Conservation (phyloP, 2,113 vertebrate species). For the cat (Felis catus) region DNA sequence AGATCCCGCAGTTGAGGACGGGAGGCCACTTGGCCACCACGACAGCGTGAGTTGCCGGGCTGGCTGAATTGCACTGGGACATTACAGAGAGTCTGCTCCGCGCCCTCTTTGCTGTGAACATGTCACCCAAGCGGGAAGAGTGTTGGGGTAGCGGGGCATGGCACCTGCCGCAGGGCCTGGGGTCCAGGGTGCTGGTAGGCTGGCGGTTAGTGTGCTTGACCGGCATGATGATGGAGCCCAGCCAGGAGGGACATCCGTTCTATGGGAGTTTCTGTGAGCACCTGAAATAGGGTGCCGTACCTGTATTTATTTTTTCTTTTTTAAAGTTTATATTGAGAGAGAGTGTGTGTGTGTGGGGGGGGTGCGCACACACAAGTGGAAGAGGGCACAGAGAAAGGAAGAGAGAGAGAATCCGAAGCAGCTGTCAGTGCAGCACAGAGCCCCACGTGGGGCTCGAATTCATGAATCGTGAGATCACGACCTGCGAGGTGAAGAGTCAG, state of each 20-base stretch:
- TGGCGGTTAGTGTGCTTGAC: not conserved
- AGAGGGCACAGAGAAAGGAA: too few relatives aligned
- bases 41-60: fast-evolving
- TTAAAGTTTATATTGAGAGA: too few relatives aligned
- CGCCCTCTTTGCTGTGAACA: not conserved
- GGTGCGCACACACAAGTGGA: too few relatives aligned
- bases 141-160: not conserved
- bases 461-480: too few relatives aligned
- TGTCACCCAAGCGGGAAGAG: not conserved
- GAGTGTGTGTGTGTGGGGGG: too few relatives aligned
- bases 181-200: not conserved
- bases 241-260: not conserved
- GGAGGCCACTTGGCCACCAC: not conserved
- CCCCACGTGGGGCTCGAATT: too few relatives aligned
- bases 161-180: not conserved
- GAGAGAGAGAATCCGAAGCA: too few relatives aligned
- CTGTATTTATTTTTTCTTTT: not conserved
- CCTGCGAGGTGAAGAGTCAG: too few relatives aligned
- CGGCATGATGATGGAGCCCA: fast-evolving
- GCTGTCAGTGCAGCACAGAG: too few relatives aligned
- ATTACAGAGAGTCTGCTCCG: not conserved
- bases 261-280: not conserved
- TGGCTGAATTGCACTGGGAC: not conserved
- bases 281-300: too few relatives aligned
- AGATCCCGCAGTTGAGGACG: fast-evolving